Evolutionary conservation across 2,113 vertebrate genomes (phyloP).

Genomic region (Myrmecobius fasciatus): DNA sequence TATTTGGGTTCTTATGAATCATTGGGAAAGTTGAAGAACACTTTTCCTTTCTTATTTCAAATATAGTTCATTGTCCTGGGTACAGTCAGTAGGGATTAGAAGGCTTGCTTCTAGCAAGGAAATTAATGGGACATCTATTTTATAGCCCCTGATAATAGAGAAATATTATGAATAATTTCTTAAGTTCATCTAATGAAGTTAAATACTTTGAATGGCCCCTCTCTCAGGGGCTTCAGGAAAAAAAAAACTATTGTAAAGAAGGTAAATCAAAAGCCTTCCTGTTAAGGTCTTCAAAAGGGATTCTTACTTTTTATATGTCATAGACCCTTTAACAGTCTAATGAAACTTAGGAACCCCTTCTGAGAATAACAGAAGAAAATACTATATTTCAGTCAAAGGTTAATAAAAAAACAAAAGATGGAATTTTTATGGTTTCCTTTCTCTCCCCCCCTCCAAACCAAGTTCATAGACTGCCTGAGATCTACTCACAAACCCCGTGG

Average conservation of each 20-base stretch:
- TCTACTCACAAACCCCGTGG: background rate
- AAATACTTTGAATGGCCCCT: constrained; percentile 32
- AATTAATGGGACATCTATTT: constrained; percentile 51
- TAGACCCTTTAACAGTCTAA: background rate
- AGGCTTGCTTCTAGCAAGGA: constrained; percentile 11
- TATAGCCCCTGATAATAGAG: constrained; percentile 53
- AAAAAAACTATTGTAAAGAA: constrained; percentile 51
- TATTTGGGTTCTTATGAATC: constrained; percentile 45
- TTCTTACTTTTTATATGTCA: background rate
- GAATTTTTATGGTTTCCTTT: background rate
- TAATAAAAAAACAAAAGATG: background rate
- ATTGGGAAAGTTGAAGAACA: constrained; percentile 61
- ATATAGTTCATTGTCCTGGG: constrained; percentile 66
- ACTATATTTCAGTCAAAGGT: background rate
- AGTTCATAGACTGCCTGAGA: background rate
- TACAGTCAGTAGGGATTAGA: constrained; percentile 47
- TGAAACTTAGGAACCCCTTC: background rate
- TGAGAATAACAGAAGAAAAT: background rate
- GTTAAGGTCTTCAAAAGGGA: background rate
- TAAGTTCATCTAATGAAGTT: constrained; percentile 38
- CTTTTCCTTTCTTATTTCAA: constrained; percentile 68
- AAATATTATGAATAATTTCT: constrained; percentile 30
- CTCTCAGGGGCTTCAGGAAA: constrained; percentile 18
- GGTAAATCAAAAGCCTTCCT: constrained; percentile 9
- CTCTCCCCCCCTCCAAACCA: background rate